Conservation (phyloP, 2,113 vertebrate species). For the Oncorhynchus mykiss region DNA sequence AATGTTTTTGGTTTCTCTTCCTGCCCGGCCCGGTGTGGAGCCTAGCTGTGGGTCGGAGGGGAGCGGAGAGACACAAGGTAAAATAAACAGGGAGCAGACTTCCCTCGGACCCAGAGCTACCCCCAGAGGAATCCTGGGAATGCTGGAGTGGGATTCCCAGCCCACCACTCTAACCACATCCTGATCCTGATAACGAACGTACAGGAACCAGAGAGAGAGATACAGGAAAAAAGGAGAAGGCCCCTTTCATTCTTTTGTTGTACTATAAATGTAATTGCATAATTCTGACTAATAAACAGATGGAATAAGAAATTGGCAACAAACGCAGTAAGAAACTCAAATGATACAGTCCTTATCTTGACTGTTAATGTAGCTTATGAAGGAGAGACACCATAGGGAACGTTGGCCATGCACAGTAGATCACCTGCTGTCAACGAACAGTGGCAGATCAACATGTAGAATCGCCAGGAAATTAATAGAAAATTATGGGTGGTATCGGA, state of each 20-base stretch:
- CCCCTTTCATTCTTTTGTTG: not conserved
- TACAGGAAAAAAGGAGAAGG: slow-evolving; percentile 5
- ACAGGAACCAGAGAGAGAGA: slow-evolving; percentile 15
- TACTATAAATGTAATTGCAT: not conserved
- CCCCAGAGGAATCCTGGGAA: slow-evolving; percentile 71
- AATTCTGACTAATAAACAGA: not conserved
- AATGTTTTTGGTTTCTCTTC: slow-evolving; percentile 69
- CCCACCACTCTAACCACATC: slow-evolving; percentile 68
- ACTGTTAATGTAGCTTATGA: too few relatives aligned
- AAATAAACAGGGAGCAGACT: slow-evolving; percentile 74
- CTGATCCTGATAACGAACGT: slow-evolving; percentile 34
- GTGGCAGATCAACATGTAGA: not conserved
- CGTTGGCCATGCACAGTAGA: too few relatives aligned
- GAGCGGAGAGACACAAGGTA: slow-evolving; percentile 72
- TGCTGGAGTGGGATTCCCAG: slow-evolving; percentile 57
- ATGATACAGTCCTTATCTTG: too few relatives aligned
- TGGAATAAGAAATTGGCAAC: not conserved
- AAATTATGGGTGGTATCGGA: too few relatives aligned
- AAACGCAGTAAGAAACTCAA: too few relatives aligned
- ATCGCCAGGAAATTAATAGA: not conserved
- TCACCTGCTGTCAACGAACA: too few relatives aligned
- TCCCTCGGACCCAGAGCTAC: slow-evolving; percentile 67
- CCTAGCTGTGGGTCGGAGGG: slow-evolving; percentile 52
- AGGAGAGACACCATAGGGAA: too few relatives aligned
- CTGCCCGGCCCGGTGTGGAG: slow-evolving; percentile 55